Evolutionary conservation across 1,140 invertebrate genomes (phyloP).

Genomic region (Lasaia peninsularis): DNA sequence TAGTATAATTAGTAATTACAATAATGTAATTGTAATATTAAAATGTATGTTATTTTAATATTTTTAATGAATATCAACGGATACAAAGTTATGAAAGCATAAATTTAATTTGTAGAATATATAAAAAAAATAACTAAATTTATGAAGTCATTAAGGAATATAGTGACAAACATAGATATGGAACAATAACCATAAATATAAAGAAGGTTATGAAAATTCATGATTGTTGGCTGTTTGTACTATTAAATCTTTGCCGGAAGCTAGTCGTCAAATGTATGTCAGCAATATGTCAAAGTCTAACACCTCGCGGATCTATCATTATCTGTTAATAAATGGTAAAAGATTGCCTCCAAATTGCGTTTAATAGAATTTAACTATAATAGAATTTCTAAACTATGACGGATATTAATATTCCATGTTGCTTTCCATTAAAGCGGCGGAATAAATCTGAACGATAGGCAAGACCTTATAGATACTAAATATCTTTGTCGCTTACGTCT

Average conservation of each 20-base stretch:
- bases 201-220: neutral
- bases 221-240: neutral
- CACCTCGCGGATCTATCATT: neutral
- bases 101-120: too few species aligned
- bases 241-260: neutral
- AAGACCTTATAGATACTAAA: slow-evolving; percentile 3
- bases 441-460: neutral
- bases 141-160: too few species aligned
- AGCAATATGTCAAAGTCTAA: neutral
- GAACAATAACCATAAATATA: too few species aligned
- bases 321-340: slow-evolving; percentile 1
- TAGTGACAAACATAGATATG: too few species aligned
- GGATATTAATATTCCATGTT: slow-evolving; percentile 1
- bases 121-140: too few species aligned
- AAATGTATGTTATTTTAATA: too few species aligned
- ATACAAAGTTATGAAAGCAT: too few species aligned
- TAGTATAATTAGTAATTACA: too few species aligned
- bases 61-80: too few species aligned
- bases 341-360: slow-evolving; percentile 1
- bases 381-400: neutral
- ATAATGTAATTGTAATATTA: too few species aligned
- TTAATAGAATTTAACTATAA: slow-evolving; percentile 2
- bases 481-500: slow-evolving; percentile 4
- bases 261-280: neutral
- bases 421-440: slow-evolving; percentile 3